These are phyloP conservation scores for Pangasius djambal DNA, from an alignment of 2,797 vertebrate species.

Conservation along the genomic window DNA sequence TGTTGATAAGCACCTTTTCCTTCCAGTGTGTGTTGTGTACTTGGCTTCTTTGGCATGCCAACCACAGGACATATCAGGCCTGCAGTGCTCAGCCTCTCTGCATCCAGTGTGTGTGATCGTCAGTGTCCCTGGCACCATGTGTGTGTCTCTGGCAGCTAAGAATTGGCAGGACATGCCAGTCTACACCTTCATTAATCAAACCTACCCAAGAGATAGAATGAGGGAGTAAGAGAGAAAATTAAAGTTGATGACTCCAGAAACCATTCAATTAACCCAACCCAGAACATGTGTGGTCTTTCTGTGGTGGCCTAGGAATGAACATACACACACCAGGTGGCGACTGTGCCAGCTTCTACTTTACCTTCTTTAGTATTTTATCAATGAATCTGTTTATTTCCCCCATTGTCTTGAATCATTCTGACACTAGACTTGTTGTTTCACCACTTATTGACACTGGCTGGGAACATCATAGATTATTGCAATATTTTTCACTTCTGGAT, in stretches of 20 bases:
- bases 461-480: background rate
- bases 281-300: background rate
- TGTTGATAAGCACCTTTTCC: conserved; percentile 22
- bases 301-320: background rate
- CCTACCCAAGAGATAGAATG: conserved; percentile 21
- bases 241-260: conserved; percentile 23
- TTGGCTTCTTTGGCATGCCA: background rate
- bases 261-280: conserved; percentile 13
- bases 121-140: conserved; percentile 12
- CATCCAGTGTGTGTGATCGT: conserved; percentile 33
- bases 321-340: background rate
- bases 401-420: background rate
- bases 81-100: background rate
- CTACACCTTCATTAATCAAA: conserved; percentile 56
- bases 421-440: background rate
- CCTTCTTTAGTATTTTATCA: background rate
- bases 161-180: conserved; percentile 42
- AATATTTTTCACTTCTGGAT: background rate
- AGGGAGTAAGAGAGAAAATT: conserved; percentile 6
- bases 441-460: background rate
- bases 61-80: background rate
- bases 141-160: conserved; percentile 38
- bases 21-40: background rate
- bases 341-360: background rate
- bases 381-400: background rate